A percentile compares a stretch with the other conserved stretches of the same genome.
These are phyloP conservation scores for Apostichopus parvimensis DNA, from an alignment of 35 echinoderm and acorn worm species.

Conservation along the genomic window DNA sequence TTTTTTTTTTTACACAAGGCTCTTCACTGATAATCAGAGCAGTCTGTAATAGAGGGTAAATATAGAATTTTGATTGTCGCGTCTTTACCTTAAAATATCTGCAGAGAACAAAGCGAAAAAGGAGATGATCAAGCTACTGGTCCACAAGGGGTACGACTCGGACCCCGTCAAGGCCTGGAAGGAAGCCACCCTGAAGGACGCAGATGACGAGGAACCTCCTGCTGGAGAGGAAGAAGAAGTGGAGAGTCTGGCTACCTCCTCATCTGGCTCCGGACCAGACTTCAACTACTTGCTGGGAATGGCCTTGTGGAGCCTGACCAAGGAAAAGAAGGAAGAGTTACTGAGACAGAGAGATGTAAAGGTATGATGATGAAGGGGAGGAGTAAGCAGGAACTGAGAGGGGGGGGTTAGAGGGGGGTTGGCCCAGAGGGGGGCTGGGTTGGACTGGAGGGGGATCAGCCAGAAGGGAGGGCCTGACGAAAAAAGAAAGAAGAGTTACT, in stretches of 20 bases:
- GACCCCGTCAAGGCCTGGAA: slow-evolving; percentile 94
- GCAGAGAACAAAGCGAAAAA: slow-evolving; percentile 95
- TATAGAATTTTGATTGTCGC: too few relatives aligned
- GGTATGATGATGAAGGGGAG: slow-evolving; percentile 36
- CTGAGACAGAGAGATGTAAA: slow-evolving; percentile 83
- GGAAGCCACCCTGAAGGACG: slow-evolving; percentile 60
- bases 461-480: slow-evolving; percentile 61
- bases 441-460: too few relatives aligned
- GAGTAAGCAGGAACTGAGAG: too few relatives aligned
- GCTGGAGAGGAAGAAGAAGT: slow-evolving; percentile 63
- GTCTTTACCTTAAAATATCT: too few relatives aligned
- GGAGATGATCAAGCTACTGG: slow-evolving; percentile 84
- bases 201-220: slow-evolving; percentile 29
- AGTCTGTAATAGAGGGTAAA: too few relatives aligned
- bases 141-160: slow-evolving; percentile 86
- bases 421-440: too few relatives aligned
- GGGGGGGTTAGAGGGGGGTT: too few relatives aligned
- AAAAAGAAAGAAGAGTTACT: slow-evolving; percentile 86
- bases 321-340: slow-evolving; percentile 87
- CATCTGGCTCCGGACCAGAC: slow-evolving; percentile 68
- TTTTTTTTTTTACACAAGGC: too few relatives aligned
- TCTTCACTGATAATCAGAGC: too few relatives aligned
- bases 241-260: slow-evolving; percentile 57
- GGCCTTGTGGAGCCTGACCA: slow-evolving; percentile 85
- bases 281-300: slow-evolving; percentile 95